A percentile compares a stretch with the other conserved stretches of the same genome.
phyloP scores from a whole-genome alignment of 53 echinoderm and acorn worm species.

The Astropecten irregularis region DNA sequence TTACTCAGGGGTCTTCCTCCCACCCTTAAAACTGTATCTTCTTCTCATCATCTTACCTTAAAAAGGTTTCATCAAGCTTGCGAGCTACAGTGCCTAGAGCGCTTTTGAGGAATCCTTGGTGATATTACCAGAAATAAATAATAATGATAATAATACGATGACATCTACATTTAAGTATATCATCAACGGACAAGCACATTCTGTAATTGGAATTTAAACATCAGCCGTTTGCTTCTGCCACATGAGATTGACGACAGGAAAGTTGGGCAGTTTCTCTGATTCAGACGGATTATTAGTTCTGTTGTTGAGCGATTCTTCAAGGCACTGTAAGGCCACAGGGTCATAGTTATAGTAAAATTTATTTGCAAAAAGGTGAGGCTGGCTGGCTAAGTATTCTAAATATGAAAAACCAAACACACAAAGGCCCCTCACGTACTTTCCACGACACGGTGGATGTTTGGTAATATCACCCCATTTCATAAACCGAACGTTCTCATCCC shows the following conservation, averaged over 20 bases:
- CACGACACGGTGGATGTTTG: conserved; percentile 70
- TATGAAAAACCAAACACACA: conserved; percentile 88
- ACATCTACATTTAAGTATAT: too few relatives aligned
- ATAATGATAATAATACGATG: too few relatives aligned
- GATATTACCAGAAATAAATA: too few relatives aligned
- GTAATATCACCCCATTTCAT: conserved; percentile 90
- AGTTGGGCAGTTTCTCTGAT: conserved; percentile 57
- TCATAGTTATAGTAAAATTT: conserved; percentile 89
- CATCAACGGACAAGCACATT: too few relatives aligned
- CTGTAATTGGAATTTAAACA: too few relatives aligned
- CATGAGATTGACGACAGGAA: conserved; percentile 73
- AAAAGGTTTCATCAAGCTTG: too few relatives aligned
- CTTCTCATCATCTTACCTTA: too few relatives aligned
- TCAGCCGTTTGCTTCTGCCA: conserved; percentile 84
- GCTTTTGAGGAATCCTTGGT: too few relatives aligned
- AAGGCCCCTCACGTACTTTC: conserved; percentile 74
- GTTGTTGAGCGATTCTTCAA: conserved; percentile 79
- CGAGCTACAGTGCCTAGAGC: too few relatives aligned
- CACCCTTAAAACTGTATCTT: too few relatives aligned
- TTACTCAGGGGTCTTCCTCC: too few relatives aligned
- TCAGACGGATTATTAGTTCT: conserved; percentile 63
- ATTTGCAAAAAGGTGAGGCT: conserved; percentile 83
- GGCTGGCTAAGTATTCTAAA: conserved; percentile 63
- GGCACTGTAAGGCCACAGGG: conserved; percentile 83
- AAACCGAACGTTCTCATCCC: conserved; percentile 85